Evolutionary conservation across 2,888 invertebrate species (phyloP).

Genomic region (Malachius bipustulatus): DNA sequence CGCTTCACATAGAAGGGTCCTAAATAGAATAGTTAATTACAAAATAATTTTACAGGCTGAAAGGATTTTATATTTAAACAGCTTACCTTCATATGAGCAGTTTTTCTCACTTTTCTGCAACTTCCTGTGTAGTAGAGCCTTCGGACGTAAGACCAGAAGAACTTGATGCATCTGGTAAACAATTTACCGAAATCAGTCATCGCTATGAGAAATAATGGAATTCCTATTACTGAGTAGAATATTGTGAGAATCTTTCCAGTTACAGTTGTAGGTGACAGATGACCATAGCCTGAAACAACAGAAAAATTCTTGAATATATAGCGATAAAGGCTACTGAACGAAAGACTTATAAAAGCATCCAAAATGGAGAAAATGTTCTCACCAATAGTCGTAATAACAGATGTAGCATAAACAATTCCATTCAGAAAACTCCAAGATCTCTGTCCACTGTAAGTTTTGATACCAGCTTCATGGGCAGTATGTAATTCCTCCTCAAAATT

Average conservation of each 20-base stretch:
- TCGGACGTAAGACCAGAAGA: conserved; percentile 76
- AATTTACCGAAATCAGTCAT: conserved; percentile 91
- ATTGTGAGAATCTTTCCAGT: conserved; percentile 82
- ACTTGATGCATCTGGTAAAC: conserved; percentile 82
- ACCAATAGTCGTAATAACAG: conserved; percentile 84
- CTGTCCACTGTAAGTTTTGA: conserved; percentile 73
- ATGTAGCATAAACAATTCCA: conserved; percentile 74
- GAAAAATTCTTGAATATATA: conserved; percentile 15
- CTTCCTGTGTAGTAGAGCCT: conserved; percentile 78
- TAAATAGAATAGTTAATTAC: too few relatives aligned
- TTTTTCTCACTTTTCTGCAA: conserved; percentile 63
- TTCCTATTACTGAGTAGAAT: conserved; percentile 87
- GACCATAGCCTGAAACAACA: conserved; percentile 76
- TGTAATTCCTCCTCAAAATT: conserved; percentile 81
- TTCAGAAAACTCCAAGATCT: conserved; percentile 82
- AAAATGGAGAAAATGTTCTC: conserved; percentile 38
- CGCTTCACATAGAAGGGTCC: too few relatives aligned
- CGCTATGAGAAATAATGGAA: conserved; percentile 88
- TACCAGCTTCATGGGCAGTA: conserved; percentile 70
- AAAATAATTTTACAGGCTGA: too few relatives aligned
- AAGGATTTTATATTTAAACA: too few relatives aligned
- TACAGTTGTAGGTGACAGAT: conserved; percentile 83
- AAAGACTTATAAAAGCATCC: too few relatives aligned
- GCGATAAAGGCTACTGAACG: too few relatives aligned
- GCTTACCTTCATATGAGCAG: conserved; percentile 59